Percentiles rank a stretch among this genome's conserved stretches.
Evolutionary conservation across 2,113 vertebrate species (phyloP).

Genomic region (Fukomys damarensis): DNA sequence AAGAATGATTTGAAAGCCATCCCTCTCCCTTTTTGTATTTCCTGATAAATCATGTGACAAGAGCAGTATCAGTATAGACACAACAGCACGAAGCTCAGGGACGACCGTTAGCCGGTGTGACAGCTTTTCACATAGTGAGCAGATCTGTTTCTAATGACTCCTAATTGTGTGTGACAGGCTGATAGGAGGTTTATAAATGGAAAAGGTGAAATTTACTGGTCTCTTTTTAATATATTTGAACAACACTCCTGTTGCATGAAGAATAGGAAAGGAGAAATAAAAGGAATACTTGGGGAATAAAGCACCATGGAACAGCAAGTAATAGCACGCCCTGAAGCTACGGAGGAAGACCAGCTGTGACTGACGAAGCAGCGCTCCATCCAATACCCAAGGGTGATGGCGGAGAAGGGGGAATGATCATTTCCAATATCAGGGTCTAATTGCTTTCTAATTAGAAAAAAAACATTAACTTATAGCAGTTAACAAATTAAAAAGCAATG

Average conservation of each 20-base stretch:
- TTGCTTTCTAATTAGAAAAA: neutral
- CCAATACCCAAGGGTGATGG: neutral
- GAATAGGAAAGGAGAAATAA: constrained; percentile 35
- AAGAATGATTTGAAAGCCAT: constrained; percentile 6
- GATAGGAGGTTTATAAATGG: constrained; percentile 43
- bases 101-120: neutral
- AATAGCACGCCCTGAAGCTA: neutral
- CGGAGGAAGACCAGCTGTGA: neutral
- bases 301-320: neutral
- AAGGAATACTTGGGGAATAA: neutral
- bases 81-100: constrained; percentile 16
- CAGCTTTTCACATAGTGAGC: neutral
- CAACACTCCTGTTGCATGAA: constrained; percentile 18
- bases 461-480: constrained; percentile 25
- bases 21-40: neutral
- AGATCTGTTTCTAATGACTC: neutral
- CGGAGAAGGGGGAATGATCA: neutral
- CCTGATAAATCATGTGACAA: constrained; percentile 24
- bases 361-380: neutral
- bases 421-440: constrained; percentile 10
- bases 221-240: constrained; percentile 30
- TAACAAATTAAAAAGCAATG: neutral
- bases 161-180: constrained; percentile 23
- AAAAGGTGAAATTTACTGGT: constrained; percentile 26
- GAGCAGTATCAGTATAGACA: neutral